These are phyloP conservation scores for Cydia splendana DNA, from an alignment of 1,140 invertebrate genomes.

Conservation along the genomic window DNA sequence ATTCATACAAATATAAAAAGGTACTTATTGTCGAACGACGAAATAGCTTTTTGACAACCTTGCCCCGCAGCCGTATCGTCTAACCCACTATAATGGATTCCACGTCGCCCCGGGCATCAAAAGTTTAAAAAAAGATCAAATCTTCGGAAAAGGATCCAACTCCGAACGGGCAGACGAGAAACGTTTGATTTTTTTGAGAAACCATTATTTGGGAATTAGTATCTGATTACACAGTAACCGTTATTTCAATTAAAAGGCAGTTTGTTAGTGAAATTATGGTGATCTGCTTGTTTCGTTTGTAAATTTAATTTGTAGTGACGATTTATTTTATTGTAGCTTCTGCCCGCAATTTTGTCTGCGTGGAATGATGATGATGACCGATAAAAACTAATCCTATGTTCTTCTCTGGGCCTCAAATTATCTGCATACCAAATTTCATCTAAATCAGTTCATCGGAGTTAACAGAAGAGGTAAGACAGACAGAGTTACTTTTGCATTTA, in stretches of 20 bases:
- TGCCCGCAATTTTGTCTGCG: too few relatives aligned
- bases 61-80: conserved; percentile 41
- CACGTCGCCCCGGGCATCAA: conserved; percentile 44
- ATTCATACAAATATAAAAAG: conserved; percentile 5
- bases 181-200: conserved; percentile 16
- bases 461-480: too few relatives aligned
- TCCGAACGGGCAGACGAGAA: conserved; percentile 1
- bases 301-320: neutral
- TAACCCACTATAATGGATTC: conserved; percentile 52
- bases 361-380: too few relatives aligned
- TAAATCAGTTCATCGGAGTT: too few relatives aligned
- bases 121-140: conserved; percentile 38
- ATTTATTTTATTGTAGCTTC: too few relatives aligned
- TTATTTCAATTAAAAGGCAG: conserved; percentile 15
- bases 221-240: conserved; percentile 14
- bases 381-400: too few relatives aligned
- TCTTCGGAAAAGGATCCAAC: conserved; percentile 28
- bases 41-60: conserved; percentile 25
- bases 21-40: conserved; percentile 7
- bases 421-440: too few relatives aligned
- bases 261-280: conserved; percentile 17
- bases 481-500: too few relatives aligned
- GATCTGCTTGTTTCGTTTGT: neutral
- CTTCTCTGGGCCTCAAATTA: too few relatives aligned
- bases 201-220: conserved; percentile 29